phyloP scores from a whole-genome alignment of 2,797 vertebrate species.

The Lacerta bilineata region DNA sequence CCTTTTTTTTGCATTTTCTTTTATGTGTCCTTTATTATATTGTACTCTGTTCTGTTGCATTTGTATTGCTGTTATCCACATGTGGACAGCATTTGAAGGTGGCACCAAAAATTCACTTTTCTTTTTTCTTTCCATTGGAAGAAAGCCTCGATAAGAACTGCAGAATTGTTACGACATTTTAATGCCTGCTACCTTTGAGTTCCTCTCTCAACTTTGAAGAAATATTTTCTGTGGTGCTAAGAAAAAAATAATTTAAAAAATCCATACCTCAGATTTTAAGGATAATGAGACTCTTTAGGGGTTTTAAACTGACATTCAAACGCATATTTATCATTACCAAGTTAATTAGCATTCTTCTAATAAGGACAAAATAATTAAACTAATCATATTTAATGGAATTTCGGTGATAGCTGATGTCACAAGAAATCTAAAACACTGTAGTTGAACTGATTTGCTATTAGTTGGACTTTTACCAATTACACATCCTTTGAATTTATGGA shows the following conservation, averaged over 20 bases:
- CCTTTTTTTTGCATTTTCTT: too few species aligned
- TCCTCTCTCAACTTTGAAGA: conserved; percentile 56
- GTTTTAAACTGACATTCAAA: conserved; percentile 71
- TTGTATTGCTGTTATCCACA: too few species aligned
- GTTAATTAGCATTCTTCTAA: conserved; percentile 70
- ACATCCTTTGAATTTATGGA: conserved; percentile 60
- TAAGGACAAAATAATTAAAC: conserved; percentile 76
- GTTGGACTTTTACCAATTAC: conserved; percentile 68
- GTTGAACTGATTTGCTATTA: conserved; percentile 66
- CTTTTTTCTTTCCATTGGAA: too few species aligned
- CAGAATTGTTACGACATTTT: not conserved
- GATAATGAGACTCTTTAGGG: conserved; percentile 68
- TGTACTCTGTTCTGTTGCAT: too few species aligned
- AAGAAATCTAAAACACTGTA: conserved; percentile 70
- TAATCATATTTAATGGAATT: conserved; percentile 74
- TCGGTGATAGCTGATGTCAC: conserved; percentile 65
- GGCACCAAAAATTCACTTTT: too few species aligned
- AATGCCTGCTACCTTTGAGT: conserved; percentile 30
- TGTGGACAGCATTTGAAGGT: too few species aligned
- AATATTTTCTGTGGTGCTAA: conserved; percentile 51
- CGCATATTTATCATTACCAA: conserved; percentile 68
- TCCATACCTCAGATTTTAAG: conserved; percentile 63
- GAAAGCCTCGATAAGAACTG: conserved; percentile 47
- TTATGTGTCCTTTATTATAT: too few species aligned
- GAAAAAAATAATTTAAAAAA: not conserved